These are phyloP conservation scores for Nymphalis c-album DNA, from an alignment of 2,888 invertebrate genomes.

Conservation along the genomic window DNA sequence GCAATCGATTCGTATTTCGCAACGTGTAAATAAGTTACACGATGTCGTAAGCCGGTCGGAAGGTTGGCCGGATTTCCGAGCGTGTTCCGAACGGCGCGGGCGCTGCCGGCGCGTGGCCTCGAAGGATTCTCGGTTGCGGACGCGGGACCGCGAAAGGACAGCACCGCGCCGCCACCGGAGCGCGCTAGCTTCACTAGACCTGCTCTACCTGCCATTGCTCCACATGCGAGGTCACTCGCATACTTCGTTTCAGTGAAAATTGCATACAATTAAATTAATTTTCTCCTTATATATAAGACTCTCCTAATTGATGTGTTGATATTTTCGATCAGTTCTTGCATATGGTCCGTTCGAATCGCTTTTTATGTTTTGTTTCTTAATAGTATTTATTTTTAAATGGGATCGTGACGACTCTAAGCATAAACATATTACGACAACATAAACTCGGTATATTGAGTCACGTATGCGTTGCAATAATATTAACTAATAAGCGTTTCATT, in stretches of 20 bases:
- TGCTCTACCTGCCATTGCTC: conserved; percentile 43
- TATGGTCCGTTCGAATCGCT: background rate
- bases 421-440: conserved; percentile 22
- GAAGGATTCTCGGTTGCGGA: conserved; percentile 76
- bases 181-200: conserved; percentile 34
- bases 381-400: conserved; percentile 25
- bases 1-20: conserved; percentile 81
- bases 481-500: conserved; percentile 54
- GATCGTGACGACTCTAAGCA: conserved; percentile 24
- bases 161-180: conserved; percentile 37
- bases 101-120: conserved; percentile 59
- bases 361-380: conserved; percentile 17
- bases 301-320: background rate
- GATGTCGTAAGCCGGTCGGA: conserved; percentile 80
- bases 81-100: conserved; percentile 71
- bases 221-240: conserved; percentile 43
- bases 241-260: conserved; percentile 19
- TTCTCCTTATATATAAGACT: background rate
- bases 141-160: conserved; percentile 56
- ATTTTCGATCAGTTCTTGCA: background rate
- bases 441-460: conserved; percentile 53
- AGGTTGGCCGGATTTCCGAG: conserved; percentile 82
- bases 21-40: conserved; percentile 80
- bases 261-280: background rate
- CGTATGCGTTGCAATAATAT: conserved; percentile 70